Evolutionary conservation across 2,888 invertebrate genomes (phyloP), one percentile per base, ranked within the genome.

Genomic region (Troides helena): DNA sequence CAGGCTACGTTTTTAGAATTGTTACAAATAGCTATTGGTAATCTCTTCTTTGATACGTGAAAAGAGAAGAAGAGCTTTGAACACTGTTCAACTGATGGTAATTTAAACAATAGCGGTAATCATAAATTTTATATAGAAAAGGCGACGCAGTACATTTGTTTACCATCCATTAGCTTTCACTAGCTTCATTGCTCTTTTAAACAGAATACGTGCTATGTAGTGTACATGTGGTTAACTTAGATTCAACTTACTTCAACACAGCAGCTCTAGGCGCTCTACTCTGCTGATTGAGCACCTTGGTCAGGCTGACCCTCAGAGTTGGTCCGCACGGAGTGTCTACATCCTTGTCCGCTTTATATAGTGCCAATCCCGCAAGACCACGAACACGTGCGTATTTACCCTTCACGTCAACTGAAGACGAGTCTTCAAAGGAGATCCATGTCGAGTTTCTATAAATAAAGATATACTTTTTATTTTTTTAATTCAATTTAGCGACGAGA

Each of bases 381-480:
- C 96, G 93, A 17, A 96, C 93, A 43, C 96, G 84, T 0, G 94
- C 93, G 84, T 96, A 96, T 84, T 96, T 96, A 17, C 95, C 95
- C 90, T 96, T 96, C 74, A 96, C 96, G 78, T 95, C 95, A 23
- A 95, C 93, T 62, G 96, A 95, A 23, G 94, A 95, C 0, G 94
- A 87, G 80, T 96, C 96, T 79, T 96, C 96, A 80, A 96, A 96
- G 6, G 96, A 95, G 65, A 96, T 94, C 96, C 96, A 96, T 21
- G 94, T 94, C 64, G 93, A 93, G 79, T 95, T 93, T 80, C 95
- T 95, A 53, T n/a, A n/a, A 53, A 53, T n/a, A 53, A n/a, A 53
- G n/a, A 46, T 14, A 46, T 46, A 46, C 14, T 4, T 46, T 4
- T 53, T n/a, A 3, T 21, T 57, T 30, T 30, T 30, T 30, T 30